A percentile compares a stretch with the other conserved stretches of the same genome.
Conservation (phyloP, 2,113 vertebrate genomes). For the Redunca redunca region DNA sequence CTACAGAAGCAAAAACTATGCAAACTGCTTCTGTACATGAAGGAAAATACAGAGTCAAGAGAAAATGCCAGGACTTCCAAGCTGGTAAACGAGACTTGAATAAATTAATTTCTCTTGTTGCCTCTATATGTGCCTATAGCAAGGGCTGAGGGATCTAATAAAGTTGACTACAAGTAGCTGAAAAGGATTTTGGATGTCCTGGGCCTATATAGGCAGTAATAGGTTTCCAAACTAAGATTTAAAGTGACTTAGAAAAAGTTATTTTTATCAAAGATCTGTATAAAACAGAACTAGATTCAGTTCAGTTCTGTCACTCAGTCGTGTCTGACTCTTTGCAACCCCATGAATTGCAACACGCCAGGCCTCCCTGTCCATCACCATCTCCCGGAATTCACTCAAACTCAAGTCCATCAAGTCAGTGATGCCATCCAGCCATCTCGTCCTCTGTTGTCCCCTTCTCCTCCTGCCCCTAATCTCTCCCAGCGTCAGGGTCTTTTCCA, state of each 20-base stretch:
- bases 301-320: too few relatives aligned
- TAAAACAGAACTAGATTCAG: neutral
- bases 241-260: neutral
- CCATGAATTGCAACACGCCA: too few relatives aligned
- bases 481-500: too few relatives aligned
- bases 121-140: neutral
- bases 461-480: too few relatives aligned
- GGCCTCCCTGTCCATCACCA: too few relatives aligned
- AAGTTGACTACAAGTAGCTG: neutral
- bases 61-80: neutral
- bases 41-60: neutral
- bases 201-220: neutral
- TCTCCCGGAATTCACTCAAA: fast-evolving
- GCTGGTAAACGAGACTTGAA: neutral
- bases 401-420: fast-evolving
- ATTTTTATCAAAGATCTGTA: neutral
- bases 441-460: too few relatives aligned
- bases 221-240: neutral
- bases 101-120: neutral
- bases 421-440: too few relatives aligned
- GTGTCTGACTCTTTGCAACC: fast-evolving
- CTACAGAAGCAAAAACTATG: neutral
- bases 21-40: neutral
- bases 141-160: neutral
- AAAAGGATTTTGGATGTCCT: neutral